A percentile compares a stretch with the other conserved stretches of the same genome.
phyloP scores from a whole-genome alignment of 2,888 invertebrate genomes.

The Arctia plantaginis region DNA sequence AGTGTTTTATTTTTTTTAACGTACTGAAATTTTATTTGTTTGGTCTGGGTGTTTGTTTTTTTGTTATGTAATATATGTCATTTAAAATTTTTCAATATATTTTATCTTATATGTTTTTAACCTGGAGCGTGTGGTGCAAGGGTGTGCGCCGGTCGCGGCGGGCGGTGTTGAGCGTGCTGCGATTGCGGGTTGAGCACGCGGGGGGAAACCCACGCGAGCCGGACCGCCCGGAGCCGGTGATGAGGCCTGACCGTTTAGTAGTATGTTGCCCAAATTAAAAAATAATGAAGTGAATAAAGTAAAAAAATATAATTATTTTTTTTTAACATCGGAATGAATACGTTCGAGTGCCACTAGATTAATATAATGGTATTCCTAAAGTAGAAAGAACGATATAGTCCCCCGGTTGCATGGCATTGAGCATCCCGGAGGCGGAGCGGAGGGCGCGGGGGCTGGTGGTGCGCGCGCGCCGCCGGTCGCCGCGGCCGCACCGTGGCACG shows the following conservation, averaged over 20 bases:
- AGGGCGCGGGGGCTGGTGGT: slow-evolving; percentile 41
- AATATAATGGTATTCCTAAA: background rate
- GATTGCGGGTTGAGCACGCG: slow-evolving; percentile 75
- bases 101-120: slow-evolving; percentile 4
- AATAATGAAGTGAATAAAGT: background rate
- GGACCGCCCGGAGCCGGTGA: slow-evolving; percentile 32
- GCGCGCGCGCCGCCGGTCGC: slow-evolving; percentile 62
- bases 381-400: background rate
- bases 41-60: too few relatives aligned
- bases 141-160: slow-evolving; percentile 70
- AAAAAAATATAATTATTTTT: background rate
- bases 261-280: background rate
- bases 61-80: too few relatives aligned
- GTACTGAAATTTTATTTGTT: too few relatives aligned
- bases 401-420: slow-evolving; percentile 53
- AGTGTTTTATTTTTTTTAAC: too few relatives aligned
- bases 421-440: slow-evolving; percentile 45
- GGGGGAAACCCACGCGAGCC: slow-evolving; percentile 52
- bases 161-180: slow-evolving; percentile 66
- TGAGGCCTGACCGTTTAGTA: slow-evolving; percentile 27
- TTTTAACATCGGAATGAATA: background rate
- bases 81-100: too few relatives aligned
- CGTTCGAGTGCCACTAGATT: background rate
- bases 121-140: slow-evolving; percentile 60
- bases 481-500: slow-evolving; percentile 61